phyloP scores from a whole-genome alignment of 2,113 vertebrate genomes.

The Phasianus colchicus region DNA sequence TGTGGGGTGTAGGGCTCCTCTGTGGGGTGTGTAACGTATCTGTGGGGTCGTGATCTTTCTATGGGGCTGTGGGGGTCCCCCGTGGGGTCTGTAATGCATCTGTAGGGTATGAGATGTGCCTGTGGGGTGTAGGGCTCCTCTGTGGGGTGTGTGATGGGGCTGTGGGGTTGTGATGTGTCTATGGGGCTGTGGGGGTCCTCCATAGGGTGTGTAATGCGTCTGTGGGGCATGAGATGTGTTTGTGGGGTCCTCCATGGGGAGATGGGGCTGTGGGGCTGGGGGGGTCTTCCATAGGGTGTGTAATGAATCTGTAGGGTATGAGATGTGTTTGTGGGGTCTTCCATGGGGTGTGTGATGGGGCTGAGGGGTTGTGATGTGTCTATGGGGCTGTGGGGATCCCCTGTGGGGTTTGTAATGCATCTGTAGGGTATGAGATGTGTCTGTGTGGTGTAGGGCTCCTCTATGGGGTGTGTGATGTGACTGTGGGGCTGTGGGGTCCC shows the following conservation, averaged over 20 bases:
- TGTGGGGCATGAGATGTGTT: not conserved
- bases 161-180: not conserved
- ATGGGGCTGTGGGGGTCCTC: not conserved
- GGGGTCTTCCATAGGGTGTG: not conserved
- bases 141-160: not conserved
- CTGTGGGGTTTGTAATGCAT: no score
- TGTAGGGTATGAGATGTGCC: not conserved
- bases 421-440: not conserved
- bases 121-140: no score
- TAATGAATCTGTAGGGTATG: not conserved
- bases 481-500: no score
- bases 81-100: no score
- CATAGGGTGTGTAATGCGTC: not conserved
- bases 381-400: fast-evolving
- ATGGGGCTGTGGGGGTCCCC: fast-evolving
- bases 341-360: not conserved
- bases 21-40: no score
- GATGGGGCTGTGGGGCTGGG: no score
- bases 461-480: not conserved
- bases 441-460: no score
- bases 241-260: no score
- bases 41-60: not conserved
- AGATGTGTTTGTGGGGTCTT: no score
- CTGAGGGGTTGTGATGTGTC: not conserved
- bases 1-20: no score